These are phyloP conservation scores for Buceros bicornis DNA, from an alignment of 2,797 vertebrate species.

Conservation along the genomic window DNA sequence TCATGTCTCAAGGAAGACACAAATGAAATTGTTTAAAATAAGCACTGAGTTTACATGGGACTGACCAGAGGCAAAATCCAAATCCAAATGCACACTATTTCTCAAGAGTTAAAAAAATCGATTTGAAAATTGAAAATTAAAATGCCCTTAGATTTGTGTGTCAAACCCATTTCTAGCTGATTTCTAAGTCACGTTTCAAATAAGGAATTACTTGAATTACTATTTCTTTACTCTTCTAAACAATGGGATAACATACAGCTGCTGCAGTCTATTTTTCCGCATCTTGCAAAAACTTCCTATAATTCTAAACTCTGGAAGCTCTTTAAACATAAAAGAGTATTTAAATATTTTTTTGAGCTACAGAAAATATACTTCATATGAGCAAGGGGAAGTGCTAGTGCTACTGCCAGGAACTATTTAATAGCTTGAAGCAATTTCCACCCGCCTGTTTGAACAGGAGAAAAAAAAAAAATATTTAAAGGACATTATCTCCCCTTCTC, in stretches of 20 bases:
- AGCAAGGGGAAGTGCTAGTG: not conserved
- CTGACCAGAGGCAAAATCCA: not conserved
- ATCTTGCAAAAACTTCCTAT: not conserved
- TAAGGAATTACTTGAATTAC: not conserved
- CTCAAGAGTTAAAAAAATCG: not conserved
- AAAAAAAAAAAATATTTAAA: not conserved
- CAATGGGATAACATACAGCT: not conserved
- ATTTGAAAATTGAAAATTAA: not conserved
- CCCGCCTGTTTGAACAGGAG: not conserved
- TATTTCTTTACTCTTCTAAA: not conserved
- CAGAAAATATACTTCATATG: not conserved
- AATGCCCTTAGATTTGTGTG: not conserved
- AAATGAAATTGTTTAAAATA: not conserved
- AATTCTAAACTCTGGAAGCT: constrained; percentile 8
- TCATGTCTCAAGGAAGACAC: not conserved
- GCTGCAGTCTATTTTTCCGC: not conserved
- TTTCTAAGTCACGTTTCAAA: not conserved
- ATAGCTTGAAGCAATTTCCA: not conserved
- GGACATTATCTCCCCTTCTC: not conserved
- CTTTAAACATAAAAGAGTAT: constrained; percentile 27
- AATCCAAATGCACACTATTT: not conserved
- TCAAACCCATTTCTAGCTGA: not conserved
- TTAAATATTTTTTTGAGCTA: constrained; percentile 2
- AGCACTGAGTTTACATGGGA: not conserved
- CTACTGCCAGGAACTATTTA: constrained; percentile 25